These are phyloP conservation scores for Oconnorella tubifera DNA, from an alignment of 2,888 invertebrate genomes.

Conservation along the genomic window DNA sequence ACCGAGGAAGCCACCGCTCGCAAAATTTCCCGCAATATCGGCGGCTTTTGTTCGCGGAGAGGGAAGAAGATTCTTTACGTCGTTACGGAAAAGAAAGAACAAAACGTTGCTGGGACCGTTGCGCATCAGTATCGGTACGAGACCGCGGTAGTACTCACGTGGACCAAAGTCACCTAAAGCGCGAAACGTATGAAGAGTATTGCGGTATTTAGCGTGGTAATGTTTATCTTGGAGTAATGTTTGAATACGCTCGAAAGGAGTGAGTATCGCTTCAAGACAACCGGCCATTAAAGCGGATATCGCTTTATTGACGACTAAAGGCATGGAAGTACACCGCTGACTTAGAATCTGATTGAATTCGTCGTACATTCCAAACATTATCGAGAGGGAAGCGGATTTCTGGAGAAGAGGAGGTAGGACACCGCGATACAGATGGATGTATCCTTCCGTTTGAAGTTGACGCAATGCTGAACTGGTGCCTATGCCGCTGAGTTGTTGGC, in stretches of 20 bases:
- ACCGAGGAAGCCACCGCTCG: conserved; percentile 87
- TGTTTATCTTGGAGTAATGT: conserved; percentile 71
- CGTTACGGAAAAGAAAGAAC: conserved; percentile 88
- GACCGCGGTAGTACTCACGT: conserved; percentile 84
- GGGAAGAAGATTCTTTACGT: conserved; percentile 59
- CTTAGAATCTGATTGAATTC: conserved; percentile 59
- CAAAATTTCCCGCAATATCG: conserved; percentile 58
- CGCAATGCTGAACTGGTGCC: conserved; percentile 40
- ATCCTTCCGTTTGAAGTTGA: conserved; percentile 80
- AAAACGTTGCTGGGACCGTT: conserved; percentile 91
- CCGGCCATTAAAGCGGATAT: conserved; percentile 66
- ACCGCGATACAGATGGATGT: conserved; percentile 80
- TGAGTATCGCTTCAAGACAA: conserved; percentile 76
- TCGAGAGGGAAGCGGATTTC: conserved; percentile 82
- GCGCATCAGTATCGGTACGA: conserved; percentile 78
- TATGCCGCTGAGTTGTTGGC: conserved; percentile 70
- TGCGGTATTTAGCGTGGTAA: conserved; percentile 72
- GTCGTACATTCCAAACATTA: conserved; percentile 93
- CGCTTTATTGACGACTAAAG: conserved; percentile 37
- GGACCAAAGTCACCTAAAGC: conserved; percentile 69
- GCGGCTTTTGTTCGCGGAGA: conserved; percentile 35
- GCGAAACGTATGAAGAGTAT: conserved; percentile 76
- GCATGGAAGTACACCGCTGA: conserved; percentile 37
- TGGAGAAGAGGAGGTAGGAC: conserved; percentile 88
- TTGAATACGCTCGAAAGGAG: conserved; percentile 94